Percentiles rank a stretch among this genome's conserved stretches.
Evolutionary conservation across 2,888 invertebrate species (phyloP).

Genomic region (Pristionchus maxplancki): DNA sequence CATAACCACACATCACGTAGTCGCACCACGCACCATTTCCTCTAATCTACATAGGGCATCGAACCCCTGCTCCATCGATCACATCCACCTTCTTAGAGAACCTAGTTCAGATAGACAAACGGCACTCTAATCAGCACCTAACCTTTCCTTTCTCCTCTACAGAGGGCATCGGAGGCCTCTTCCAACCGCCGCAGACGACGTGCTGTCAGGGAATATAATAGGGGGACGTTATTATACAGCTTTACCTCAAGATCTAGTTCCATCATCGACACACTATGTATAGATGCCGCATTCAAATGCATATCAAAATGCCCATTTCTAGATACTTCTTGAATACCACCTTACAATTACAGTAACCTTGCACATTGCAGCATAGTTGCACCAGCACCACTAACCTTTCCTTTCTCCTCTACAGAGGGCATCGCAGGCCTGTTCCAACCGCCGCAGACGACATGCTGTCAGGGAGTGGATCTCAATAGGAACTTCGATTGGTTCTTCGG

Average conservation of each 20-base stretch:
- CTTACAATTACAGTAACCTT: no score
- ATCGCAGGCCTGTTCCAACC: background rate
- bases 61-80: background rate
- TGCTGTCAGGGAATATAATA: conserved; percentile 77
- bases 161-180: background rate
- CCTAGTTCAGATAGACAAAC: no score
- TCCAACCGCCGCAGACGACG: conserved; percentile 61
- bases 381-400: background rate
- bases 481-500: conserved; percentile 78
- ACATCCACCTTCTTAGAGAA: no score
- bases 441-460: conserved; percentile 73
- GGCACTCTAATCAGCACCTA: background rate
- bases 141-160: background rate
- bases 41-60: background rate
- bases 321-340: no score
- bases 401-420: background rate
- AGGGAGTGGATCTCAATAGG: conserved; percentile 77
- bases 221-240: no score
- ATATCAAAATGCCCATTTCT: no score
- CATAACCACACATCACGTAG: no score
- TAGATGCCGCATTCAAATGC: no score
- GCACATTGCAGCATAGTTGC: no score
- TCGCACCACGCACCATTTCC: no score
- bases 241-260: no score
- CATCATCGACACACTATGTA: no score